Conservation (phyloP, 2,888 invertebrate genomes). For the Himalopsyche anomala region DNA sequence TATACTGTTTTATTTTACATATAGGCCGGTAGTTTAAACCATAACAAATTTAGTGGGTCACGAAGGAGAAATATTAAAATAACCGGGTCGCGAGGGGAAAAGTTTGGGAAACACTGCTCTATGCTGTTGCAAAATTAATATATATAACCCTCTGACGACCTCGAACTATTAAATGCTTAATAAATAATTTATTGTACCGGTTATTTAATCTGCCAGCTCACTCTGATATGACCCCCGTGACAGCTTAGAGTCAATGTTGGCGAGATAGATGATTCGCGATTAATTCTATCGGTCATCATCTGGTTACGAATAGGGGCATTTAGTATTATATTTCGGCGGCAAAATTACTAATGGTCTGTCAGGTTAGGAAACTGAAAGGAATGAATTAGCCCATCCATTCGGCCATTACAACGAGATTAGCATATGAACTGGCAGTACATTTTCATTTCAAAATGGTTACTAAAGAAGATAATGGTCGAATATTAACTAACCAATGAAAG, state of each 20-base stretch:
- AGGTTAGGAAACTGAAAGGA: background rate
- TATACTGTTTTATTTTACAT: too few species aligned
- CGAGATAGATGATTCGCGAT: background rate
- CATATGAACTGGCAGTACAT: too few species aligned
- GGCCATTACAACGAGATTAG: background rate
- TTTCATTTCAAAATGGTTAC: too few species aligned
- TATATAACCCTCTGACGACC: background rate
- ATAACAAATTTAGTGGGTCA: too few species aligned
- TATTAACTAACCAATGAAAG: too few species aligned
- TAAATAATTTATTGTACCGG: conserved; percentile 8
- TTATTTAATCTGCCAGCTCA: background rate
- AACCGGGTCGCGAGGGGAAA: too few species aligned
- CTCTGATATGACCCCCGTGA: background rate
- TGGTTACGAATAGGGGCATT: background rate
- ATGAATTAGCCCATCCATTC: background rate
- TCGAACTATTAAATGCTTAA: conserved; percentile 5
- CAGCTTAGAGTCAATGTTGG: background rate
- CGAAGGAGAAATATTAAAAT: too few species aligned
- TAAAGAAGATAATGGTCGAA: too few species aligned
- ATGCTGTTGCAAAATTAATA: too few species aligned
- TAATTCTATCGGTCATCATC: background rate
- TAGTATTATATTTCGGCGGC: background rate
- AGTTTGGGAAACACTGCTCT: too few species aligned
- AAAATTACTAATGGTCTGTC: background rate
- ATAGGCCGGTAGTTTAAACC: too few species aligned